Base-by-base conservation (phyloP, 2,888 invertebrate species). In the Cacoxenus indagator region DNA sequence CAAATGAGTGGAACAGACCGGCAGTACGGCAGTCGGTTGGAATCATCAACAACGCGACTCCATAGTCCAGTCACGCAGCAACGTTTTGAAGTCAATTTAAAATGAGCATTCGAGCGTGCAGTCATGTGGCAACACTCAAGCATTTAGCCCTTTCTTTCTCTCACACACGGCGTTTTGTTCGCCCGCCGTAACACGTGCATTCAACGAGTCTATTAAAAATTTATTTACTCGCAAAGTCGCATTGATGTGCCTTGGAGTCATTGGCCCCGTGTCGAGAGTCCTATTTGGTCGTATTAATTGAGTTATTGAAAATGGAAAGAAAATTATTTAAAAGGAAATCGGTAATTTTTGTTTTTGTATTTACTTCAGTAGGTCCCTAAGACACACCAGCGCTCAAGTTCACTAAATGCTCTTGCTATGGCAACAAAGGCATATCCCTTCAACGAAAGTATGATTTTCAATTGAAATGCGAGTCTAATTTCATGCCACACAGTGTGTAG, bases 71-170 rank as follows among this genome's bases (percentile, higher is more conserved):
- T 83, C 83, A 82, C 83, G 81, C 77, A 83, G 78, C 77, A 82
- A 76, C 83, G 80, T 83, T 83, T n/a, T 81, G 81, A 83, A 81
- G 81, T 81, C 81, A 81, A 81, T 83, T 81, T 81, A 78, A 83
- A 81, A 83, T 82, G 78, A 82, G 83, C 82, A 81, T 75, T 73
- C 78, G 81, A 78, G 83, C 81, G 81, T 83, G 80, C 83, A 78
- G 76, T 75, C 83, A 79, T 84, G 83, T 77, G 14, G 61, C 45
- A 62, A n/a, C 24, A 27, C n/a, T 45, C 17, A 14, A 11, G 61
- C 24, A 43, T 51, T 51, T 22, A 51, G 51, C 51, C 51, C 11
- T 11, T 43, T 43, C 45, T 43, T n/a, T n/a, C n/a, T n/a, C n/a
- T 37, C 37, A 37, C 9, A 37, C 37, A 37, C 8, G 19, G n/a